These are phyloP conservation scores for Drosophila pectinifera DNA, from an alignment of 1,140 invertebrate genomes.

Conservation along the genomic window DNA sequence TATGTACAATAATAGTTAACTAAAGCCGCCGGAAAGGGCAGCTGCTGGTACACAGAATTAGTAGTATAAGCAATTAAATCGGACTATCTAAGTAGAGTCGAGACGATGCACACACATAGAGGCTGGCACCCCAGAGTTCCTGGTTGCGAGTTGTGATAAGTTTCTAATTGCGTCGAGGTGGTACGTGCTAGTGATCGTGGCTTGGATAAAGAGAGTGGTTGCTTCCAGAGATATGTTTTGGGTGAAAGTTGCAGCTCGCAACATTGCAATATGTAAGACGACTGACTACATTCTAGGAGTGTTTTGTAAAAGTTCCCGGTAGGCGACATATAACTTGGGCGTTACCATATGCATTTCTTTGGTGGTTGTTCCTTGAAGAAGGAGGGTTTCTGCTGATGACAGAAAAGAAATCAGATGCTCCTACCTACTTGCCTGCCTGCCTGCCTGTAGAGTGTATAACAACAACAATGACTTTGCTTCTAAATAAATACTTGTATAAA, in stretches of 20 bases:
- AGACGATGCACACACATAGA: constrained; percentile 26
- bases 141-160: constrained; percentile 24
- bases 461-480: constrained; percentile 59
- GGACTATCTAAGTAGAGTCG: constrained; percentile 58
- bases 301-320: constrained; percentile 21
- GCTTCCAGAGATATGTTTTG: constrained; percentile 64
- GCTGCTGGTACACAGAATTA: constrained; percentile 25
- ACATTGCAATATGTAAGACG: constrained; percentile 54
- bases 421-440: constrained; percentile 18
- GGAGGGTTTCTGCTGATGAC: constrained; percentile 16
- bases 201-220: constrained; percentile 41
- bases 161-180: constrained; percentile 33
- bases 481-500: constrained; percentile 82
- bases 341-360: constrained; percentile 28
- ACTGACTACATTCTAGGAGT: constrained; percentile 35
- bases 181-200: constrained; percentile 25
- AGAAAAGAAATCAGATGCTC: constrained; percentile 13
- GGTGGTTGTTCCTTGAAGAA: constrained; percentile 20
- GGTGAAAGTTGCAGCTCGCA: constrained; percentile 51
- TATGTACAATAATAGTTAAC: constrained; percentile 51
- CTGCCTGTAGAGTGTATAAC: constrained; percentile 44
- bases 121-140: no score
- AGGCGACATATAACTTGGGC: constrained; percentile 7
- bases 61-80: constrained; percentile 49
- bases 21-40: constrained; percentile 35